Base-by-base conservation (phyloP, 2,797 vertebrate species). In the Pempheris klunzingeri region DNA sequence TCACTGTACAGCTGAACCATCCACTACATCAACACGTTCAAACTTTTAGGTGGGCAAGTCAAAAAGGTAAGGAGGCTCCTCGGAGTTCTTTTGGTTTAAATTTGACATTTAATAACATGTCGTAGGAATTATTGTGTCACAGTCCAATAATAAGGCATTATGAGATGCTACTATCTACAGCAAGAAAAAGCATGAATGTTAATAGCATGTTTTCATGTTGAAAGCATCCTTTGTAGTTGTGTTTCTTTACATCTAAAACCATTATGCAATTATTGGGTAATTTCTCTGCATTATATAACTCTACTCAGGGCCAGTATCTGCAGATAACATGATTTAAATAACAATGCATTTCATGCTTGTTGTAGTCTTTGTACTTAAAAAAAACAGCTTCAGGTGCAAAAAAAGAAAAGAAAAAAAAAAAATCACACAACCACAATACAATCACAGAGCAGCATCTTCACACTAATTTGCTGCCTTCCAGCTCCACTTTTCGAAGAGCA, bases 281-380 rank as follows among this genome's bases (percentile, higher is more conserved):
- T 43, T 59, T 11, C 15, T 58, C 9, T 28, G 11, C 14, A 12
- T 44, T 53, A 28, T 24, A 22, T 26, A 43, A 14, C 13, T 44
- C 26, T 2, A 55, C 28, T 18, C 8, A 32, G 52, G 0, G 3
- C 26, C 17, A 15, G 17, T 20, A 8, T 70, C 28, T 71, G 26
- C 43, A 53, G 34, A 55, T 32, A 17, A 39, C 5, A 34, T 44
- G 0, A 34, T 57, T 38, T 24, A 22, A 70, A 63, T 6, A 6
- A n/a, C 26, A 20, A 15, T 6, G 4, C 10, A 28, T 38, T 58
- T 67, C 2, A 62, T n/a, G 36, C 24, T 49, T n/a, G 0, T 15
- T 20, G 11, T n/a, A 6, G 5, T n/a, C 44, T 72, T 70, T 67
- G 58, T 34, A 77, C 59, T 12, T 66, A 13, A 46, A 47, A n/a